Conservation (phyloP, 2,888 invertebrate genomes). For the Anodontia alba region DNA sequence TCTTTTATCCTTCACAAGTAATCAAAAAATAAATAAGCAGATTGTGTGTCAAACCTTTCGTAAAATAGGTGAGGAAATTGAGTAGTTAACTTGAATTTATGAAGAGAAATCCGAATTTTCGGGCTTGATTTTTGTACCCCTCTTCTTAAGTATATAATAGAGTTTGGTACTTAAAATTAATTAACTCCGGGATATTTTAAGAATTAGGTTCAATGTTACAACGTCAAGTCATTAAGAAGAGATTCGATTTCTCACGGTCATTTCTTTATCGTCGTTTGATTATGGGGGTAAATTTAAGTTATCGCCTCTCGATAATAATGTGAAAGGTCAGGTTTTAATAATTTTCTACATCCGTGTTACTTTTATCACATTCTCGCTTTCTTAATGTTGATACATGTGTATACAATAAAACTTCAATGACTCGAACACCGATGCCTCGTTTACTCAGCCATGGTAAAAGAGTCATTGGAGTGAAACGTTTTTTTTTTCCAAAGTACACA, state of each 20-base stretch:
- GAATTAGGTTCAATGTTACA: background rate
- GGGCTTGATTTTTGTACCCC: too few relatives aligned
- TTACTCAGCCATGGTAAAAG: too few relatives aligned
- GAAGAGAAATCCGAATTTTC: background rate
- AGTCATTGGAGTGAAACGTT: too few relatives aligned
- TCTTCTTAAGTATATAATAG: background rate
- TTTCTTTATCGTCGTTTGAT: background rate
- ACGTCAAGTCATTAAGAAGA: background rate
- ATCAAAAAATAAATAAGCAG: background rate
- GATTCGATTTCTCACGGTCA: background rate
- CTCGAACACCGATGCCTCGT: too few relatives aligned
- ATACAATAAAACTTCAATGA: too few relatives aligned
- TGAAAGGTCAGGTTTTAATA: too few relatives aligned
- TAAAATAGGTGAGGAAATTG: constrained; percentile 3
- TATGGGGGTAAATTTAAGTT: background rate
- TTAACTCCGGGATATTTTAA: background rate
- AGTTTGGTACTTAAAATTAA: background rate
- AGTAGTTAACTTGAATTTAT: background rate
- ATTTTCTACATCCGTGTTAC: too few relatives aligned
- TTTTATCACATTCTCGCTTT: too few relatives aligned
- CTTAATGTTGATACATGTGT: too few relatives aligned
- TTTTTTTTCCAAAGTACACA: too few relatives aligned
- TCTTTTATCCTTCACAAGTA: too few relatives aligned
- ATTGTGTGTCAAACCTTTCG: background rate
- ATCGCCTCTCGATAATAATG: background rate